Evolutionary conservation across 64 coral and sea anemone species (phyloP).

Genomic region (Anthopleura sola): DNA sequence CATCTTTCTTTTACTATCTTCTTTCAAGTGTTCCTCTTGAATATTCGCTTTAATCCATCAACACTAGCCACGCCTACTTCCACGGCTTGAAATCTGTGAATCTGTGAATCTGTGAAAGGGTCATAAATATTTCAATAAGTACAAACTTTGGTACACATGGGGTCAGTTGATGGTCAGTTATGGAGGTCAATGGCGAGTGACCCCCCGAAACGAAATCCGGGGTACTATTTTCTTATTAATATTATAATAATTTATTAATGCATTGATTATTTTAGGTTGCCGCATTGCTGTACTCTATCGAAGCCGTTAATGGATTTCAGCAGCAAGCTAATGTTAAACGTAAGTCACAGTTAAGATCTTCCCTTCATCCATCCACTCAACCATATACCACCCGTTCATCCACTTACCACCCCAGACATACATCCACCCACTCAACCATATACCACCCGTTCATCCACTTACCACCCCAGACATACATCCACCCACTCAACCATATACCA

Average conservation of each 20-base stretch:
- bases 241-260: no score
- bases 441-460: no score
- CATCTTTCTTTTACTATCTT: background rate
- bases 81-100: no score
- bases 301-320: constrained; percentile 49
- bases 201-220: no score
- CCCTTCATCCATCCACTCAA: background rate
- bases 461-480: no score
- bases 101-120: no score
- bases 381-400: background rate
- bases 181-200: background rate
- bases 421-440: no score
- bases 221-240: no score
- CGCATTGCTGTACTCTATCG: constrained; percentile 36
- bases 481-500: no score
- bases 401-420: background rate
- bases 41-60: background rate
- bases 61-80: background rate
- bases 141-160: no score
- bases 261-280: constrained; percentile 14
- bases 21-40: background rate
- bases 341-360: background rate
- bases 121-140: no score
- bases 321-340: constrained; percentile 37
- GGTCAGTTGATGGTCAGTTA: background rate